phyloP scores from a whole-genome alignment of 2,888 invertebrate species.

The Temnothorax ravouxi region DNA sequence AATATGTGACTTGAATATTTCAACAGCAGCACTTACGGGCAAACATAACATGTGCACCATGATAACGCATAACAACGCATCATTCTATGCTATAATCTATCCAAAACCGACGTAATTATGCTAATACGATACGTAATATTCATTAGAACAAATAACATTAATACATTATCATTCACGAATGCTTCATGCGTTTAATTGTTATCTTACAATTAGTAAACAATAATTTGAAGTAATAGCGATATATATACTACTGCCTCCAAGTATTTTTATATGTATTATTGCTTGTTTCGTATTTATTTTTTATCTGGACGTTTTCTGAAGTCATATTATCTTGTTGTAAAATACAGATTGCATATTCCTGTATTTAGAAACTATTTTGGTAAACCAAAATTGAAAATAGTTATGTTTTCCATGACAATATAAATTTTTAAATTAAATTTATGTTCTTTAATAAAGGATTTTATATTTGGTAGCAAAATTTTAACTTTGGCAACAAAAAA shows the following conservation, averaged over 20 bases:
- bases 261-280: not conserved
- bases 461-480: not conserved
- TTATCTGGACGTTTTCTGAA: not conserved
- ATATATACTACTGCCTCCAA: not conserved
- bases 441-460: not conserved
- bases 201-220: not conserved
- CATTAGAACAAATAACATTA: not conserved
- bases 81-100: not conserved
- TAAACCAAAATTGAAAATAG: not conserved
- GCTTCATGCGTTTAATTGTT: not conserved
- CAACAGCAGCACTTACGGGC: not conserved
- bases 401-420: not conserved
- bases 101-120: not conserved
- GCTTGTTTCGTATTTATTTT: not conserved
- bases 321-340: not conserved
- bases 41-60: not conserved
- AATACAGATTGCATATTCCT: not conserved
- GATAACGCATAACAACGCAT: not conserved
- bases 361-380: not conserved
- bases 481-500: not conserved
- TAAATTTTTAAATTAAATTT: not conserved
- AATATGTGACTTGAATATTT: slow-evolving; percentile 23
- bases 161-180: not conserved
- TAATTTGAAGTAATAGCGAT: not conserved
- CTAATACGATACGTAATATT: not conserved